Percentiles rank a stretch among this genome's conserved stretches.
These are phyloP conservation scores for Drosophila nr. medialis DNA, from an alignment of 2,888 invertebrate species.

Conservation along the genomic window DNA sequence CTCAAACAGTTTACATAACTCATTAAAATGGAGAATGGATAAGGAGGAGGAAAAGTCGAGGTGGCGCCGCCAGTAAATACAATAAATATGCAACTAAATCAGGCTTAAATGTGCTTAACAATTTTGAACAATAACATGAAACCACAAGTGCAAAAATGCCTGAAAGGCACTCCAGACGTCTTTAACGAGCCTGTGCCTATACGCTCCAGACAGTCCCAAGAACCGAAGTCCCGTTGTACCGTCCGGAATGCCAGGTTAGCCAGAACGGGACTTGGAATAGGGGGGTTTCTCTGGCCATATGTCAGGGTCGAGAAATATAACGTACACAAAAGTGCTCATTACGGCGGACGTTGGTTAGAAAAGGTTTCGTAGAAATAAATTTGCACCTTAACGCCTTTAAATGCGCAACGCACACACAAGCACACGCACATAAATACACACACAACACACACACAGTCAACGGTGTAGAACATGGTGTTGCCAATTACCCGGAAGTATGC, in stretches of 20 bases:
- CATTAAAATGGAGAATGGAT: constrained; percentile 62
- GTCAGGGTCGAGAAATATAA: constrained; percentile 79
- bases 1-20: constrained; percentile 72
- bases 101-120: constrained; percentile 81
- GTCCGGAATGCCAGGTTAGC: constrained; percentile 17
- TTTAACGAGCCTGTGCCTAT: constrained; percentile 54
- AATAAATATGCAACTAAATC: constrained; percentile 81
- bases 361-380: constrained; percentile 81
- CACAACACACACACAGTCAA: constrained; percentile 8
- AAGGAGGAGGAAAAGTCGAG: constrained; percentile 10
- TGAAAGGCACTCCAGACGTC: constrained; percentile 60
- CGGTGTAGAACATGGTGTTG: constrained; percentile 73
- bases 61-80: constrained; percentile 45
- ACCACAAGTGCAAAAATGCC: constrained; percentile 75
- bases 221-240: constrained; percentile 10
- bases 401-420: constrained; percentile 62
- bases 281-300: constrained; percentile 55
- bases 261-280: not conserved
- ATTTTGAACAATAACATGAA: constrained; percentile 76
- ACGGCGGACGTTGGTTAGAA: constrained; percentile 61
- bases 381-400: constrained; percentile 83
- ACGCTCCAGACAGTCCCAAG: constrained; percentile 27
- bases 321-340: constrained; percentile 81
- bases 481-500: constrained; percentile 82
- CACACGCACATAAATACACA: constrained; percentile 7